phyloP scores from a whole-genome alignment of 2,797 vertebrate genomes.

The Hemibagrus guttatus region DNA sequence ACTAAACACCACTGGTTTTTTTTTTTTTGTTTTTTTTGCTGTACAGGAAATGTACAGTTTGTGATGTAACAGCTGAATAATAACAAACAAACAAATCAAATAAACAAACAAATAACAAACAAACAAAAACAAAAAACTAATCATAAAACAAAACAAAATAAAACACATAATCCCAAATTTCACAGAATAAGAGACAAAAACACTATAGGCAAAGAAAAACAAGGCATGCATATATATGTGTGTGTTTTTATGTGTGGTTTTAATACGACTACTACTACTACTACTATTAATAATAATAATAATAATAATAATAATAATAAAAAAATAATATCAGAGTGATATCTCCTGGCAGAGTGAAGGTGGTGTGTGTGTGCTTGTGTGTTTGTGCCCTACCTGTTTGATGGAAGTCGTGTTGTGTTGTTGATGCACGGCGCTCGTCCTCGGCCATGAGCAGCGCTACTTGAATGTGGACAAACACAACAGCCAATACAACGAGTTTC shows the following conservation, averaged over 20 bases:
- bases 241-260: too few relatives aligned
- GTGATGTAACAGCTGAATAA: neutral
- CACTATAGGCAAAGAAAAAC: neutral
- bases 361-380: too few relatives aligned
- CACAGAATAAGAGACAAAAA: neutral
- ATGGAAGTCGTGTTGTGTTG: too few relatives aligned
- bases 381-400: constrained; percentile 1
- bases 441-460: neutral
- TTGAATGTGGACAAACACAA: neutral
- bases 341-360: too few relatives aligned
- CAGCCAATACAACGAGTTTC: neutral
- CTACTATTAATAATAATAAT: too few relatives aligned
- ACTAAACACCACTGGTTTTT: neutral
- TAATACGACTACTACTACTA: too few relatives aligned
- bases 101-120: neutral
- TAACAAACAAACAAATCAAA: neutral
- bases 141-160: neutral
- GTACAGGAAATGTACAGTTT: too few relatives aligned
- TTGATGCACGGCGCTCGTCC: neutral
- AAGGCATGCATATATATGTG: too few relatives aligned
- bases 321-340: too few relatives aligned
- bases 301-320: too few relatives aligned
- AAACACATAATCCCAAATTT: neutral
- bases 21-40: too few relatives aligned
- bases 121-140: too few relatives aligned